Conservation (phyloP, 2,113 vertebrate genomes). For the Diglossa brunneiventris region DNA sequence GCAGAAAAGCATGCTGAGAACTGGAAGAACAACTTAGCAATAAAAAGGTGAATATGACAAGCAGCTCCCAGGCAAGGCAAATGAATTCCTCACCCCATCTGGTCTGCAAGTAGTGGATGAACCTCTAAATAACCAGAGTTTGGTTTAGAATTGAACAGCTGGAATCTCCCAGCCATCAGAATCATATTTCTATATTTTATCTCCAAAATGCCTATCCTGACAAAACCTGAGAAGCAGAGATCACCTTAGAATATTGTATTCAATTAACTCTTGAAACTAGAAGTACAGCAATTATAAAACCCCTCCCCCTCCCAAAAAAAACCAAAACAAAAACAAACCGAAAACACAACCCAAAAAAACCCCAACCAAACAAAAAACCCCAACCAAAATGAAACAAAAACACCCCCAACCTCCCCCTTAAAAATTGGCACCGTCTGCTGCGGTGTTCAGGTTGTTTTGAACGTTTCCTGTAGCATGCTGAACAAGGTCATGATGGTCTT, state of each 20-base stretch:
- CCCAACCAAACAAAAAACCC: too few species aligned
- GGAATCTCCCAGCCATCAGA: not conserved
- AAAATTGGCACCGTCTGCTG: not conserved
- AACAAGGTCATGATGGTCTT: not conserved
- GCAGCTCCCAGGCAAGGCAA: not conserved
- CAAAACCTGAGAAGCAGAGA: not conserved
- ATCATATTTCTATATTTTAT: not conserved
- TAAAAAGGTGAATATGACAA: slow-evolving; percentile 52
- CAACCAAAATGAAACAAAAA: not conserved
- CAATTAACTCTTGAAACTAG: not conserved
- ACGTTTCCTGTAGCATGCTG: not conserved
- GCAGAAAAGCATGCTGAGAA: slow-evolving; percentile 56
- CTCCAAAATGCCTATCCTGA: not conserved
- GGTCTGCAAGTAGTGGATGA: not conserved
- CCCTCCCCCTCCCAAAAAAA: too few species aligned
- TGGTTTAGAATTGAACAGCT: not conserved
- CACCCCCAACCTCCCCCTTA: too few species aligned
- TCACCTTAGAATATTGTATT: not conserved
- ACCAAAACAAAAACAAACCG: not conserved
- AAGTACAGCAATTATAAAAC: not conserved
- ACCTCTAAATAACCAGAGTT: not conserved
- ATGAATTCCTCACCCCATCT: not conserved
- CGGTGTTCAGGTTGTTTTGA: not conserved
- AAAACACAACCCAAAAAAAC: too few species aligned
- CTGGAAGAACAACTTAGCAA: slow-evolving; percentile 53